phyloP scores from a whole-genome alignment of 2,888 invertebrate genomes.

The Nomada ferruginata region DNA sequence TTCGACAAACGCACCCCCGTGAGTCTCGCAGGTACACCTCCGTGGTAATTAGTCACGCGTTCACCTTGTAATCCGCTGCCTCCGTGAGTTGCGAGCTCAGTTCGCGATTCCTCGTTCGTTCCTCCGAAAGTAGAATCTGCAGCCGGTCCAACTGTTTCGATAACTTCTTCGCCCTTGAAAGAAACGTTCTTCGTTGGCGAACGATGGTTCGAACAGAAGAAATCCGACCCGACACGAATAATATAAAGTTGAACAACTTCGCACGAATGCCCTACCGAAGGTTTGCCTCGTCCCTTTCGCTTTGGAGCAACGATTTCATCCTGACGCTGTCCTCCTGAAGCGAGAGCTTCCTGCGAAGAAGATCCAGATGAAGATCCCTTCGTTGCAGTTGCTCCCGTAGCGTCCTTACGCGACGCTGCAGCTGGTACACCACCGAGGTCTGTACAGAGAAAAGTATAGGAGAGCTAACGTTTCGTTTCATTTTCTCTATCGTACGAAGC shows the following conservation, averaged over 20 bases:
- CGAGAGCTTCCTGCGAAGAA: conserved; percentile 93
- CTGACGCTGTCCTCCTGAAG: conserved; percentile 91
- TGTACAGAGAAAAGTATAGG: conserved; percentile 80
- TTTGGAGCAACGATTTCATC: conserved; percentile 87
- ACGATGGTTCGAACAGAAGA: no score
- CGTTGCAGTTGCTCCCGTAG: conserved; percentile 95
- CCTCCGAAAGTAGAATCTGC: conserved; percentile 91
- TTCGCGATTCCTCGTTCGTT: conserved; percentile 92
- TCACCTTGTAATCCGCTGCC: conserved; percentile 94
- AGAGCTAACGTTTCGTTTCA: not conserved
- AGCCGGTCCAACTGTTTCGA: conserved; percentile 93
- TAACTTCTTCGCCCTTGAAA: conserved; percentile 89
- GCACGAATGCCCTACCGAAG: conserved; percentile 75
- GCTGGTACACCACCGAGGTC: conserved; percentile 95
- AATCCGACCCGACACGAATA: not conserved
- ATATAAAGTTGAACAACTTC: no score
- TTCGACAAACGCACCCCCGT: not conserved
- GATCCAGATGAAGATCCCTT: conserved; percentile 95
- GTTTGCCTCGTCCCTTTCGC: conserved; percentile 85
- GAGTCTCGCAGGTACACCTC: not conserved
- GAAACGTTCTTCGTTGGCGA: not conserved
- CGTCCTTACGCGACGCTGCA: conserved; percentile 94
- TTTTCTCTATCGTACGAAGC: no score
- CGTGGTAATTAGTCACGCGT: not conserved
- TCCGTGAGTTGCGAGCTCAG: conserved; percentile 94